phyloP scores from a whole-genome alignment of 2,113 vertebrate species.

The Strigops habroptila region DNA sequence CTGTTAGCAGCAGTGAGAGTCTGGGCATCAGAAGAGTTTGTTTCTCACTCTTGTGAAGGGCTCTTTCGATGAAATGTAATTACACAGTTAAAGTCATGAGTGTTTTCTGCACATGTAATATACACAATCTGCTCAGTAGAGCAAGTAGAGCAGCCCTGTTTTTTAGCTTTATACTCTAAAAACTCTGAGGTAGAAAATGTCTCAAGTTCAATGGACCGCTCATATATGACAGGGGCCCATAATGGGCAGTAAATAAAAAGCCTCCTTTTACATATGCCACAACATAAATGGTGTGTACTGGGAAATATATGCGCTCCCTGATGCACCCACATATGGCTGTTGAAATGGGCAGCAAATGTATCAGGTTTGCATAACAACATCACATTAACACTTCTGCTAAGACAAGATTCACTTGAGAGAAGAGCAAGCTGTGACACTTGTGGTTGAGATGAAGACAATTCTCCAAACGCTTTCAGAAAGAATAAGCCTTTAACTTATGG shows the following conservation, averaged over 20 bases:
- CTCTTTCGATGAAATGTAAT: not conserved
- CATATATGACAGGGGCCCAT: not conserved
- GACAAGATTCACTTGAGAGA: not conserved
- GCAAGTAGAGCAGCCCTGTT: not conserved
- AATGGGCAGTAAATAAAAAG: not conserved
- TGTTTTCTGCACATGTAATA: not conserved
- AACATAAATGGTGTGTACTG: not conserved
- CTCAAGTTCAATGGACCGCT: not conserved
- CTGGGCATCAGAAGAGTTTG: not conserved
- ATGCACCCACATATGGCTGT: fast-evolving
- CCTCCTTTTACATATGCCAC: not conserved
- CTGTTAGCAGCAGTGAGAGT: not conserved
- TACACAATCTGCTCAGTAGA: not conserved
- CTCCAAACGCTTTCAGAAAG: not conserved
- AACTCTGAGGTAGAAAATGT: not conserved
- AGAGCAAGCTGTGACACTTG: not conserved
- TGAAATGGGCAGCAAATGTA: not conserved
- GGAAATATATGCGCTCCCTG: not conserved
- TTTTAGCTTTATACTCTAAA: not conserved
- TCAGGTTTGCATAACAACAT: not conserved
- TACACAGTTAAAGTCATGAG: not conserved
- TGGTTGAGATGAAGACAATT: not conserved
- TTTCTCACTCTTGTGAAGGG: not conserved
- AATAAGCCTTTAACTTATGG: not conserved
- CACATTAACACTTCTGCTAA: not conserved